Conservation (phyloP, 2,888 invertebrate species). For the Pseudococcus longispinus region DNA sequence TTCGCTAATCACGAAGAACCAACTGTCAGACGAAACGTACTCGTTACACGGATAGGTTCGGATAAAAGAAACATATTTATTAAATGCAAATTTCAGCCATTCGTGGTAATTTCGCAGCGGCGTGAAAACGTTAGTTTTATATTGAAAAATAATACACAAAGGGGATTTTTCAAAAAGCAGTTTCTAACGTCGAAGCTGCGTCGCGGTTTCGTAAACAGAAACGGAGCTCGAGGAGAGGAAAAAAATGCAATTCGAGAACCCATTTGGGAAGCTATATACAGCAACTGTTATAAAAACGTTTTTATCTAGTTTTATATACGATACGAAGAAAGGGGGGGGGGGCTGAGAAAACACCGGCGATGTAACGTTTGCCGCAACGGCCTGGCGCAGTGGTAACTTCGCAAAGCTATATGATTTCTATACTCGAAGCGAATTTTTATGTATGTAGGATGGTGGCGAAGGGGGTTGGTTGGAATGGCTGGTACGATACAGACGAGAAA, state of each 20-base stretch:
- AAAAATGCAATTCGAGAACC: constrained; percentile 35
- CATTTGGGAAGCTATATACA: constrained; percentile 15
- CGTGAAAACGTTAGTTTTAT: background rate
- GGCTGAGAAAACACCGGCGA: background rate
- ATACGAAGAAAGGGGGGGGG: too few relatives aligned
- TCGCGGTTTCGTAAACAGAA: background rate
- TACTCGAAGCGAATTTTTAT: background rate
- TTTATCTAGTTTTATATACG: background rate
- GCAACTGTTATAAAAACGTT: constrained; percentile 28
- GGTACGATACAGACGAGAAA: background rate
- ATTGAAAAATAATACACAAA: constrained; percentile 42
- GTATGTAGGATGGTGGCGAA: background rate
- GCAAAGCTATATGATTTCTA: constrained; percentile 1
- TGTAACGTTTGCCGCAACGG: background rate
- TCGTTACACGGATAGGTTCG: too few relatives aligned
- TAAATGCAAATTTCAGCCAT: constrained; percentile 13
- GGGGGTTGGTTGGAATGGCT: background rate
- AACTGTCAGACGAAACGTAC: background rate
- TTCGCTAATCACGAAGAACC: background rate
- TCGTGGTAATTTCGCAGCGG: background rate
- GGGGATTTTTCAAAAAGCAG: constrained; percentile 33
- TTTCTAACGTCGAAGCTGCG: background rate
- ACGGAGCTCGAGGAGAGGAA: background rate
- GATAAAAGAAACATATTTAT: constrained; percentile 10
- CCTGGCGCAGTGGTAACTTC: background rate